Percentiles rank a stretch among this genome's conserved stretches.
phyloP scores from a whole-genome alignment of 2,113 vertebrate species.

The Scomber japonicus region DNA sequence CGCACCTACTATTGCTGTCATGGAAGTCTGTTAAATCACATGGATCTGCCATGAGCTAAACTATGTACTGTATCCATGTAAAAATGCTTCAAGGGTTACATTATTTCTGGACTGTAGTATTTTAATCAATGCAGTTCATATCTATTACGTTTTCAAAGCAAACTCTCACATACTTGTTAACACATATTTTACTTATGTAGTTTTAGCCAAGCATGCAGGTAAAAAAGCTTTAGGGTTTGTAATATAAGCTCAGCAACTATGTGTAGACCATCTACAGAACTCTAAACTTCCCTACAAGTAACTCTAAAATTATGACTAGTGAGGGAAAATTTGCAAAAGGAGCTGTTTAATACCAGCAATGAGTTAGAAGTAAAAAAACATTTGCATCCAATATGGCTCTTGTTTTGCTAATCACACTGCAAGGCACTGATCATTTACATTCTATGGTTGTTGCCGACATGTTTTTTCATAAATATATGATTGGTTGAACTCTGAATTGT shows the following conservation, averaged over 20 bases:
- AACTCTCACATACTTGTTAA: not conserved
- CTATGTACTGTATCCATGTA: not conserved
- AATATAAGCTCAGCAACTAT: not conserved
- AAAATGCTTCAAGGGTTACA: not conserved
- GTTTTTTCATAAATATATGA: constrained; percentile 50
- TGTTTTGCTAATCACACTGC: constrained; percentile 11
- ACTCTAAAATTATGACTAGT: not conserved
- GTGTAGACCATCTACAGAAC: too few species aligned
- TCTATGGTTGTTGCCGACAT: not conserved
- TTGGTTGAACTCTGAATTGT: constrained; percentile 34
- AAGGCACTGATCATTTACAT: not conserved
- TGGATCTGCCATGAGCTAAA: not conserved
- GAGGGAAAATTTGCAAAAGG: not conserved
- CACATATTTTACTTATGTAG: not conserved
- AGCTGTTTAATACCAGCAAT: not conserved
- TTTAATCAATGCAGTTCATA: too few species aligned
- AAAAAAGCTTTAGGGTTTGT: too few species aligned
- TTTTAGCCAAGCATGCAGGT: not conserved
- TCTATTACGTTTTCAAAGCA: too few species aligned
- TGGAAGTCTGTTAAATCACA: not conserved
- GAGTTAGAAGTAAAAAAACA: constrained; percentile 1
- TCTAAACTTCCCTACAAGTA: not conserved
- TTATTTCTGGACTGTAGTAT: not conserved
- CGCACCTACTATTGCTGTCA: not conserved
- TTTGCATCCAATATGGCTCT: constrained; percentile 11